Evolutionary conservation across 1,140 invertebrate species (phyloP).

Genomic region (Melitaea cinxia): DNA sequence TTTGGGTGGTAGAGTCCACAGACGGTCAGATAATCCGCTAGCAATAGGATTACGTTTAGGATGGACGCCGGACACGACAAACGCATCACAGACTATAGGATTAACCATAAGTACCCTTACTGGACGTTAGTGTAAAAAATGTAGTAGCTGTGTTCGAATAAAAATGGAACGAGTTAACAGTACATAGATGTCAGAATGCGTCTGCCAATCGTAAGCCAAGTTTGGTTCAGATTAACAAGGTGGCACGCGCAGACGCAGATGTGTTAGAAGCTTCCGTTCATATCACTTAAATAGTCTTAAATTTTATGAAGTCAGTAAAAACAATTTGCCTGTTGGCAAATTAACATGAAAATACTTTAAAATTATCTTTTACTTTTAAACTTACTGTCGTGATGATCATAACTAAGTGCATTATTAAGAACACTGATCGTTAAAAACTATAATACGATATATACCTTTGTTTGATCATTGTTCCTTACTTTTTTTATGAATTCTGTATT

Average conservation of each 20-base stretch:
- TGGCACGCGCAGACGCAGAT: constrained; percentile 26
- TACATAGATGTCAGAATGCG: neutral
- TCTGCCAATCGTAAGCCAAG: neutral
- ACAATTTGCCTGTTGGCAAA: neutral
- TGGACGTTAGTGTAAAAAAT: constrained; percentile 34
- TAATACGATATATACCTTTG: too few species aligned
- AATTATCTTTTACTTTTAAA: too few species aligned
- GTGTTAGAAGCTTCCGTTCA: constrained; percentile 12
- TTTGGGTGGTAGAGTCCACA: constrained; percentile 34
- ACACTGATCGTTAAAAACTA: too few species aligned
- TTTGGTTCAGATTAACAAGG: constrained; percentile 20
- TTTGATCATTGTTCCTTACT: too few species aligned
- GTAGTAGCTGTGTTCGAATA: neutral
- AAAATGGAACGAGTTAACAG: neutral
- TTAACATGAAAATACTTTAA: too few species aligned
- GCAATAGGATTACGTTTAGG: constrained; percentile 60
- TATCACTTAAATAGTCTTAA: constrained; percentile 10
- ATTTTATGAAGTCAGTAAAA: constrained; percentile 17
- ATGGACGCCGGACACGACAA: constrained; percentile 55
- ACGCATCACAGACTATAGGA: constrained; percentile 63
- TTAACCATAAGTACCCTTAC: constrained; percentile 45
- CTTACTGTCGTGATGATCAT: too few species aligned
- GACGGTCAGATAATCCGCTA: constrained; percentile 57
- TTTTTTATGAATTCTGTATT: too few species aligned
- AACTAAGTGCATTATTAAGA: too few species aligned